phyloP scores from a whole-genome alignment of 2,797 vertebrate species.

The Lindbergichthys nudifrons region DNA sequence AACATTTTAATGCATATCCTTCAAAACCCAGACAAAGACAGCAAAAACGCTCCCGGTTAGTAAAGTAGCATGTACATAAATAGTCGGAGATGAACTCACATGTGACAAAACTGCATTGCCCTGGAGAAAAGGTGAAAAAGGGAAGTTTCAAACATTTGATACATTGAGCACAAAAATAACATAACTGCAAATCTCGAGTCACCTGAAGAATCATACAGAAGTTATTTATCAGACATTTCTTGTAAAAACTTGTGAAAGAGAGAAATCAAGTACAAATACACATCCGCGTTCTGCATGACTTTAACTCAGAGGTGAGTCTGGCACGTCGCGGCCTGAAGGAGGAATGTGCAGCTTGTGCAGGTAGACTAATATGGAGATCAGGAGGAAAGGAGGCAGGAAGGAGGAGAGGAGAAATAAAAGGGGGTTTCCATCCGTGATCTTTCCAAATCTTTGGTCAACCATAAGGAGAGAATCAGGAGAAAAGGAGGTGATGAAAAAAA shows the following conservation, averaged over 20 bases:
- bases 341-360: constrained; percentile 63
- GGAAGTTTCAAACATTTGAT: constrained; percentile 48
- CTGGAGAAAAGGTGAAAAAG: constrained; percentile 67
- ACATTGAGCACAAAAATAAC: constrained; percentile 13
- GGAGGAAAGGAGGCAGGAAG: background rate
- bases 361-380: constrained; percentile 12
- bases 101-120: constrained; percentile 82
- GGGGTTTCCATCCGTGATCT: background rate
- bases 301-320: constrained; percentile 25
- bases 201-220: constrained; percentile 3
- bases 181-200: constrained; percentile 22
- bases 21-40: constrained; percentile 19
- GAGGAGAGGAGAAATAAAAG: background rate
- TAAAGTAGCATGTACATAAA: constrained; percentile 13
- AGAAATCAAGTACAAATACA: background rate
- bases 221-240: constrained; percentile 13
- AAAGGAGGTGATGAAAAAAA: background rate
- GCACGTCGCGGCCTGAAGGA: constrained; percentile 69
- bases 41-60: constrained; percentile 37
- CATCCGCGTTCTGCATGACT: constrained; percentile 10
- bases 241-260: constrained; percentile 26
- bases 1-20: constrained; percentile 14
- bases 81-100: constrained; percentile 79
- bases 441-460: background rate
- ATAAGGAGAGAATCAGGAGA: background rate